Percentiles rank a stretch among this genome's conserved stretches.
Evolutionary conservation across 2,113 vertebrate genomes (phyloP).

Genomic region (Aplodontia rufa): DNA sequence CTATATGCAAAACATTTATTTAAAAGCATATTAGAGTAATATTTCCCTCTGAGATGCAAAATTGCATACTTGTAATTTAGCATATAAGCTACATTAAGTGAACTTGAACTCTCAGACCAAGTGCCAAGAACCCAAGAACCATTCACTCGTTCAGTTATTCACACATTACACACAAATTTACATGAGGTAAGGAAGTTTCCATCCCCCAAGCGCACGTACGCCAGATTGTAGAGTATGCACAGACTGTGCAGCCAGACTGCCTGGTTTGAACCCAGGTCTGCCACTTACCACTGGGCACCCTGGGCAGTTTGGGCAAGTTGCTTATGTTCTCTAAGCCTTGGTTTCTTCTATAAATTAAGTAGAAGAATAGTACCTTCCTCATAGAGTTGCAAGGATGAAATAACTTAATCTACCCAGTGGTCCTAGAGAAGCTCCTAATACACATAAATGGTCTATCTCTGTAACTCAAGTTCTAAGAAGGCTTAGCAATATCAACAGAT

Average conservation of each 20-base stretch:
- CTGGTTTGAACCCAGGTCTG: background rate
- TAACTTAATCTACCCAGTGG: background rate
- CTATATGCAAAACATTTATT: background rate
- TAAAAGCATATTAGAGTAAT: slow-evolving; percentile 22
- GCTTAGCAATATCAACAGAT: background rate
- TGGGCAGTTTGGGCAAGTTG: background rate
- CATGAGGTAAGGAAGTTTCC: background rate
- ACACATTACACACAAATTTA: background rate
- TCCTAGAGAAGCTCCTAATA: background rate
- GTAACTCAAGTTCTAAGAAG: background rate
- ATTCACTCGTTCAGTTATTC: background rate
- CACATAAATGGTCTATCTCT: background rate
- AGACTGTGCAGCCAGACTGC: background rate
- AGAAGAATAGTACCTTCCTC: background rate
- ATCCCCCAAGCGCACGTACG: background rate
- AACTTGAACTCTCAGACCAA: background rate
- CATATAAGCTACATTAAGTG: background rate
- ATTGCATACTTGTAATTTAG: slow-evolving; percentile 7
- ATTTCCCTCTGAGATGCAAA: background rate
- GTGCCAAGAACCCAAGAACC: background rate
- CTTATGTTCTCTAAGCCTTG: background rate
- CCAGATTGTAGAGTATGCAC: background rate
- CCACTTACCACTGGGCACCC: background rate
- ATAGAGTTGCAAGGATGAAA: background rate
- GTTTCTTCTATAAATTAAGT: background rate